Evolutionary conservation across 2,888 invertebrate species (phyloP), one percentile per base, ranked within the genome.

Genomic region (Seladonia tumulorum): DNA sequence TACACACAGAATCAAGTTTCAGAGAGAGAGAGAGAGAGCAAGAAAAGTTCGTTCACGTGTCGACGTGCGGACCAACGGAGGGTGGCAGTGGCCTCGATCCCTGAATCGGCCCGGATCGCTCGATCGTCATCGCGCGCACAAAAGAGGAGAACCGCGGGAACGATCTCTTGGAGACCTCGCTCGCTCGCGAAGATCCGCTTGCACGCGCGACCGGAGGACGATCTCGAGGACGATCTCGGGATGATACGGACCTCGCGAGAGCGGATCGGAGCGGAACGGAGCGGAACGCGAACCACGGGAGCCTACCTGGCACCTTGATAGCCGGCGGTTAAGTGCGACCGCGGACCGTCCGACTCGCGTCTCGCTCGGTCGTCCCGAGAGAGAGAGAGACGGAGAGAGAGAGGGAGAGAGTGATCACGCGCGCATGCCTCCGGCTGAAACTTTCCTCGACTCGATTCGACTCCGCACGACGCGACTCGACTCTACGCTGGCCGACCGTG

Each of bases 281-380:
- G 49, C 76, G 76, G 35, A 68, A 29, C 76, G 71, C 39, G 70
- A 76, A 35, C 53, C 49, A 68, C 35, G 39, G 73, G 45, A 74
- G 49, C 45, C 78, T 73, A 92, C 91, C 91, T 91, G 89, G 90
- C 92, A 92, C 91, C 91, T 90, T 90, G 93, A 92, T 91, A 92
- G 93, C 90, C 93, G 92, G 88, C 93, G 93, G 92, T 93, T 93
- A 92, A 94, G 93, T 94, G 94, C 93, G 91, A 92, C 84, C 89
- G 88, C 87, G 90, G 82, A 79, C 85, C 88, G 87, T 88, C 81
- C 87, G 81, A 76, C 87, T 74, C 78, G 7, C 80, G 79, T 74
- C 81, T 83, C 70, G 60, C 79, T 87, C 87, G 68, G 7, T 12
- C 60, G 87, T 86, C 83, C 82, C 79, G 79, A 79, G 78, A 79